These are phyloP conservation scores for Mesitornis unicolor DNA, from an alignment of 2,113 vertebrate species.

Conservation along the genomic window DNA sequence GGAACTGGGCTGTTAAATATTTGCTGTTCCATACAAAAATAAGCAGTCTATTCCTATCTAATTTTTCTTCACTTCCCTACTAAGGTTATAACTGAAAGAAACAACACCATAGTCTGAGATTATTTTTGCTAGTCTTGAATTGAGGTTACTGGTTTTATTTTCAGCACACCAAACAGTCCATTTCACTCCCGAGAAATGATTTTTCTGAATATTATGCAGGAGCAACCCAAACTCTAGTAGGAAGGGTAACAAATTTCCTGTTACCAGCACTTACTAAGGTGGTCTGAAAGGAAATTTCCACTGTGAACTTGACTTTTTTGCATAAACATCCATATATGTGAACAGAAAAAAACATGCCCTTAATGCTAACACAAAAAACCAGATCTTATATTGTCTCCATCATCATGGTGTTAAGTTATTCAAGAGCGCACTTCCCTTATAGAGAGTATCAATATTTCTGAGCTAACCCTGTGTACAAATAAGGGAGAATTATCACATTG, in stretches of 20 bases:
- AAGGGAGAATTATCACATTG: neutral
- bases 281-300: neutral
- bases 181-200: neutral
- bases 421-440: rapidly evolving
- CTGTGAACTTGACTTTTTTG: neutral
- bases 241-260: neutral
- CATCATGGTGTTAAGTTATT: neutral
- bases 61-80: neutral
- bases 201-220: neutral
- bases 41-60: neutral
- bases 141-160: neutral
- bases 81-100: neutral
- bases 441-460: neutral
- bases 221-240: neutral
- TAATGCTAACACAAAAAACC: neutral
- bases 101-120: neutral
- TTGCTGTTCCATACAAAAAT: neutral
- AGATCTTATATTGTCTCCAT: neutral
- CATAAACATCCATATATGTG: neutral
- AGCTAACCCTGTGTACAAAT: neutral
- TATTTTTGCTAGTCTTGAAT: neutral
- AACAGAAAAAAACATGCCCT: neutral
- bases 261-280: neutral
- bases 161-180: neutral
- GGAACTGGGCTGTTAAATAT: neutral